A percentile compares a stretch with the other conserved stretches of the same genome.
phyloP scores from a whole-genome alignment of 2,797 vertebrate species.

The Paratrypauchen microcephalus region DNA sequence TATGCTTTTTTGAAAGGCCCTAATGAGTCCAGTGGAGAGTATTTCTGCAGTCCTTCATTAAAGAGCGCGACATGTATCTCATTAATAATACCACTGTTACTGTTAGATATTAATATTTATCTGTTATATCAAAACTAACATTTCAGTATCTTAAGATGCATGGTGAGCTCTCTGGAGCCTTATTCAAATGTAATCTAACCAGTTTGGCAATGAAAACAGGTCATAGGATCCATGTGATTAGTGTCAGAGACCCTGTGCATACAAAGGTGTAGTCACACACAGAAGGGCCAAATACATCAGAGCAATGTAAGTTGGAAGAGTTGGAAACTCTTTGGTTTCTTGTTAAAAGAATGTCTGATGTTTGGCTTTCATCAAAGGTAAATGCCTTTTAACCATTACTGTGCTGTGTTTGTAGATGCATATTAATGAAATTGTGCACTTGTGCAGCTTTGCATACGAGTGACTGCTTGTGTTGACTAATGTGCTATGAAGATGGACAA shows the following conservation, averaged over 20 bases:
- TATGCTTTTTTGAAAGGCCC: conserved; percentile 60
- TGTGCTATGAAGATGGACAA: conserved; percentile 35
- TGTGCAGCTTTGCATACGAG: neutral
- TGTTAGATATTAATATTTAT: neutral
- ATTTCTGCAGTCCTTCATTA: conserved; percentile 52
- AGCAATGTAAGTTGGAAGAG: neutral
- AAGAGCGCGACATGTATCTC: too few relatives aligned
- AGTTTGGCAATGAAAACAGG: conserved; percentile 44
- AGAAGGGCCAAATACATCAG: conserved; percentile 21
- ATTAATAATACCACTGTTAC: too few relatives aligned
- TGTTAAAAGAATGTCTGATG: neutral
- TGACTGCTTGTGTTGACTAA: conserved; percentile 22
- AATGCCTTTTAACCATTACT: neutral
- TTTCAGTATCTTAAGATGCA: neutral
- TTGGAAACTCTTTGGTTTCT: neutral
- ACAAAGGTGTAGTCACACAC: conserved; percentile 13
- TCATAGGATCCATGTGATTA: conserved; percentile 35
- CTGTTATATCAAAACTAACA: neutral
- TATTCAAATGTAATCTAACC: conserved; percentile 50
- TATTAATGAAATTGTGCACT: too few relatives aligned
- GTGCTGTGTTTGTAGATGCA: conserved; percentile 1
- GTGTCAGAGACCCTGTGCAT: conserved; percentile 13
- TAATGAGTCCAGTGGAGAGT: conserved; percentile 76
- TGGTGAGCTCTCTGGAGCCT: conserved; percentile 8
- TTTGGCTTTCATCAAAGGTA: conserved; percentile 36